Base-by-base conservation (phyloP, 37 sponge, comb jelly and placozoan species). In the Tethya wilhelma region DNA sequence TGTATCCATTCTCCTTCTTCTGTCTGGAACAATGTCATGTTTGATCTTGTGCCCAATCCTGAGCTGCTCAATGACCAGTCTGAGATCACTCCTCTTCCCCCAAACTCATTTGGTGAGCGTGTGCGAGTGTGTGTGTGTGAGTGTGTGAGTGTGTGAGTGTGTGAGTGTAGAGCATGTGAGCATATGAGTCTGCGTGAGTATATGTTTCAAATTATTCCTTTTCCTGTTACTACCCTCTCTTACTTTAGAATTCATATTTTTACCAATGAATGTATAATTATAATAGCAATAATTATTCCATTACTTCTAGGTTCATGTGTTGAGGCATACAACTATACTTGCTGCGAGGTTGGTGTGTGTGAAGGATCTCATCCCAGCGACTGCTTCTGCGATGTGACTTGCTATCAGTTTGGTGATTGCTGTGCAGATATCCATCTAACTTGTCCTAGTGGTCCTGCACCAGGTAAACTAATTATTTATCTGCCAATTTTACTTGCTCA, bases 311-410 rank as follows among this genome's bases (percentile, higher is more conserved):
- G 60, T n/a, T 40, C 60, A 3, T 76, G 77, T 76, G 34, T 32
- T 8, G 64, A 20, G 5, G 77, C 77, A 23, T 63, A 64, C 2
- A 62, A 76, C 44, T 40, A 11, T 19, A 31, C 34, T 9, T 76
- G 77, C 64, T 76, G 77, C 64, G 40, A 11, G 20, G 5, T 23
- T 19, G 26, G 3, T 17, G 30, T 71, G 3, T 58, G 60, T 39
- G 26, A 25, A 1, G 77, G 77, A 4, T 62, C 63, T 2, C 44
- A 28, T 3, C 64, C 64, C 6, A 34, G 26, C 64, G 14, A 58
- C 62, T 78, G 79, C 67, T 66, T 31, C 56, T 78, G 79, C 67
- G 79, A 78, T 26, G 30, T 32, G 7, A 30, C 12, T n/a, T 78
- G 79, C n/a, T 22, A 8, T 3, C 22, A 7, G 1, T 65, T 67